phyloP scores from a whole-genome alignment of 2,888 invertebrate genomes.

The Ptilodon capucinus region DNA sequence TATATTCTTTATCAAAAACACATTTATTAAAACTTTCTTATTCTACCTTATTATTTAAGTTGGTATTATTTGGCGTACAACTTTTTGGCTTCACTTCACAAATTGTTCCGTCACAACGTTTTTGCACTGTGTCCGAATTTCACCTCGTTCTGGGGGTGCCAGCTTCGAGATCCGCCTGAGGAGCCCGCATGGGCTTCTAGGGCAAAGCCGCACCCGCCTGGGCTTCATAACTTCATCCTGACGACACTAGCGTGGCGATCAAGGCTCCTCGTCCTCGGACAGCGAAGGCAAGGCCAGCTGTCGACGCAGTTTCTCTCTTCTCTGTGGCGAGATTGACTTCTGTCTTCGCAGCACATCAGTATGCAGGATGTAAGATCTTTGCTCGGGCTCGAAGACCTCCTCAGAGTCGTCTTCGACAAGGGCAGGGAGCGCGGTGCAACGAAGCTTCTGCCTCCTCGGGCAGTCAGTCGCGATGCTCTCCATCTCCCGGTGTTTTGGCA shows the following conservation, averaged over 20 bases:
- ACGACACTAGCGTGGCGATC: constrained; percentile 42
- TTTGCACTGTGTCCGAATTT: constrained; percentile 29
- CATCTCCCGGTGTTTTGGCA: constrained; percentile 55
- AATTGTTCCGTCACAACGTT: constrained; percentile 37
- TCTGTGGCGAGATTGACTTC: constrained; percentile 70
- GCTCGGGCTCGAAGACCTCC: constrained; percentile 55
- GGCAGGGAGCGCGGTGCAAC: constrained; percentile 55
- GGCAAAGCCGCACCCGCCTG: constrained; percentile 45
- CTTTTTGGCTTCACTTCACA: constrained; percentile 57
- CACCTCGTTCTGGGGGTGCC: constrained; percentile 34
- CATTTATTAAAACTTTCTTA: constrained; percentile 39
- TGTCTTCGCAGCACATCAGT: constrained; percentile 66
- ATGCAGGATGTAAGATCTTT: constrained; percentile 56
- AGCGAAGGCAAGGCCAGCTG: constrained; percentile 70
- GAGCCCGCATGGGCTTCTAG: constrained; percentile 31
- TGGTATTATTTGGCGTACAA: constrained; percentile 39
- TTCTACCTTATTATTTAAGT: constrained; percentile 47
- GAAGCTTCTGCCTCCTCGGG: constrained; percentile 54
- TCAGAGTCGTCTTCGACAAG: constrained; percentile 65
- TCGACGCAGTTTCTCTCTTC: constrained; percentile 64
- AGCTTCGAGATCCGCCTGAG: constrained; percentile 39
- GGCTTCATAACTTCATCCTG: constrained; percentile 65
- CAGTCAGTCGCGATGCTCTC: constrained; percentile 51
- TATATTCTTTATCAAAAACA: constrained; percentile 28
- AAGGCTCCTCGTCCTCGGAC: constrained; percentile 77